Evolutionary conservation across 2,113 vertebrate species (phyloP), one percentile per base, ranked within the genome.

Genomic region (Oryzias celebensis): DNA sequence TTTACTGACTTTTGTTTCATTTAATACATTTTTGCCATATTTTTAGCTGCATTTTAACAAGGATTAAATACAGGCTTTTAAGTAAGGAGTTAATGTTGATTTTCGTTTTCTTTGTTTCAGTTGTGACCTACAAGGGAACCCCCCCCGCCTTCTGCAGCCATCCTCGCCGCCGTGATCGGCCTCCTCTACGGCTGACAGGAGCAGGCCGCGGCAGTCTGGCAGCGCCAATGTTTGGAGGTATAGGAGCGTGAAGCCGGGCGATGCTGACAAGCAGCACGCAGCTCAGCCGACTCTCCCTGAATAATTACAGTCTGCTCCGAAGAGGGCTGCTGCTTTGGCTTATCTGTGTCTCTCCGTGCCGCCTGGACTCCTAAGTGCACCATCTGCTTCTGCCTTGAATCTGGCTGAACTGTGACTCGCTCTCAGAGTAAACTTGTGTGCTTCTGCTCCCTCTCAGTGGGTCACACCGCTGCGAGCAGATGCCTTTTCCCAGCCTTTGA

Each of bases 311-410:
- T 56, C 62, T 14, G 56, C 71, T 68, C 58, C 62, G 45, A 54
- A 82, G 65, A 17, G n/a, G 61, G 55, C 62, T 63, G 78, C 75
- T 65, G 82, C 80, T 58, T 65, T 31, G 61, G 63, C 83, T 80
- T 73, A 65, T 80, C 78, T 49, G 65, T 56, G 73, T 79, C 78
- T 78, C 74, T 73, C 58, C 26, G 69, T 70, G 77, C 68, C 36
- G 77, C 74, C 77, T 82, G 71, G 14, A 42, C 58, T 71, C 65
- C 70, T 74, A 67, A 79, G 77, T 79, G 73, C 62, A 73, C 81
- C 81, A 77, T 84, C 86, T 85, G 83, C 66, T 82, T 82, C 52
- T 74, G 70, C 73, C 69, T 64, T 26, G 68, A 77, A 61, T 60
- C 20, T 7, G 72, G 59, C 54, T 74, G 68, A 79, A 79, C 73